Evolutionary conservation across 2,888 invertebrate species (phyloP), one percentile per base, ranked within the genome.

Genomic region (Chrysolina oricalcia): DNA sequence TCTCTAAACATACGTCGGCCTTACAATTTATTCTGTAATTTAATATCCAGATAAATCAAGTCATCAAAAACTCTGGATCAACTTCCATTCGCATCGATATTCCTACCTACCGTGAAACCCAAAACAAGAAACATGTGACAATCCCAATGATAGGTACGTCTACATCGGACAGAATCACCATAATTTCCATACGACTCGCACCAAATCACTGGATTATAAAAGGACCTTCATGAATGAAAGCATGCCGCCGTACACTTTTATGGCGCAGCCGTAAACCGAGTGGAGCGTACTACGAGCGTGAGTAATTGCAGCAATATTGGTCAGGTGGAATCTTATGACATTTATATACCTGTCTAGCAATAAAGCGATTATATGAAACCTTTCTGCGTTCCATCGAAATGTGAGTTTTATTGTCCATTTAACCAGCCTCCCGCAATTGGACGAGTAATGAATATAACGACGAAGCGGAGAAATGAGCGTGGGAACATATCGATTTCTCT

Each of bases 311-410:
- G 15, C 6, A 59, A 17, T 35, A 59, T 59, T 59, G 27, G 59
- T 27, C 59, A 35, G 59, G 59, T 53, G 19, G 21, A 53, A 6
- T 53, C 53, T 53, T 21, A 53, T 53, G 53, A 53, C 59, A 59
- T 59, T 59, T 59, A 59, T 23, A 59, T 59, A 53, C 53, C 53
- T 35, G 59, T 11, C 59, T 23, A 35, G 59, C 27, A 59, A 59
- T 59, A 59, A 59, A 59, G 35, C 59, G 59, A 59, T 59, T 27
- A 59, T 59, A 59, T 9, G 56, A 56, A 56, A 56, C 56, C 23
- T 17, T 17, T 48, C 48, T 56, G 59, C 9, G 13, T 35, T 27
- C 35, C 59, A 27, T 59, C 35, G 59, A 59, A 59, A 15, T 9
- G 59, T 35, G 8, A n/a, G 6, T 59, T 59, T 59, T 59, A 59